Evolutionary conservation across 2,797 vertebrate genomes (phyloP), one percentile per base, ranked within the genome.

Genomic region (Phoxinus dragarum): DNA sequence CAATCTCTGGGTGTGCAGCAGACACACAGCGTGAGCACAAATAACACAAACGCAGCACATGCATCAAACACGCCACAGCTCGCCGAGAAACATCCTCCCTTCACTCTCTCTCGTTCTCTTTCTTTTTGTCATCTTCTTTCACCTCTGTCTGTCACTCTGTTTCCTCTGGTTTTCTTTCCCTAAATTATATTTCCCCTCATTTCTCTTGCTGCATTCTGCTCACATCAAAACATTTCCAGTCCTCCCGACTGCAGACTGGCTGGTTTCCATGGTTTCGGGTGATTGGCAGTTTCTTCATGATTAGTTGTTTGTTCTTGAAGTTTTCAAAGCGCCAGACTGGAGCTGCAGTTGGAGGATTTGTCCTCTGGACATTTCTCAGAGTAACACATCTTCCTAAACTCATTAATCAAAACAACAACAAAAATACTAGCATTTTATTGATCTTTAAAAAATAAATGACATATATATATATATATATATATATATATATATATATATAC

Each of bases 201-300:
- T 80, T 19, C 34, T 44, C 59, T 68, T 27, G 3, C 74, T 16
- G 47, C 42, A 11, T 75, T 61, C 68, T 19, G 52, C 59, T 40
- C 82, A 47, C 31, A 79, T 66, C n/a, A 31, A 79, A 47, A 16
- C 36, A 9, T 36, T 38, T 38, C 38, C n/a, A n/a, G 16, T n/a
- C 52, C 3, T 56, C 21, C 23, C 27, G 59, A 21, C 64, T 75
- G 61, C 54, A 54, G 74, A 49, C 56, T 56, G 27, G 31, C 47
- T 54, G 23, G 76, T 85, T 83, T 64, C 69, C 59, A 56, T 64
- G 75, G 61, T 80, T 87, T 73, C 21, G 27, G 17, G 36, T 67
- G 76, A 86, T 75, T 87, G 85, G 61, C 76, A 66, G 81, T 42
- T 72, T 38, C 54, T 69, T 85, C 49, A 21, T 61, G 71, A 84